phyloP scores from a whole-genome alignment of 2,888 invertebrate genomes.

The Drosophila meridiana region DNA sequence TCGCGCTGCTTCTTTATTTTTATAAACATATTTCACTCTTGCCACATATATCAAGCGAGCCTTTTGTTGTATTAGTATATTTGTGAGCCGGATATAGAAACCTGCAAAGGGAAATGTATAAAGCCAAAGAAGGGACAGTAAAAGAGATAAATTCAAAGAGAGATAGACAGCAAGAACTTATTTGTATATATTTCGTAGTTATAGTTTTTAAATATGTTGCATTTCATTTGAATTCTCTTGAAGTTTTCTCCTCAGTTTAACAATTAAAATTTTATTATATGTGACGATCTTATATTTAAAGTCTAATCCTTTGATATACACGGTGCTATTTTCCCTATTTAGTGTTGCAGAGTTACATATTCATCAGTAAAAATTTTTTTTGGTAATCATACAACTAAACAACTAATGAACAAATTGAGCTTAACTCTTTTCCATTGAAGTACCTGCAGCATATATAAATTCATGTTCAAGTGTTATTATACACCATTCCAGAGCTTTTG shows the following conservation, averaged over 20 bases:
- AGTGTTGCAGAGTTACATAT: too few relatives aligned
- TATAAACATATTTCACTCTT: conserved; percentile 33
- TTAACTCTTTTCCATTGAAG: background rate
- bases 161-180: background rate
- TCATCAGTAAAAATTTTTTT: background rate
- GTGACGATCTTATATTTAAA: too few relatives aligned
- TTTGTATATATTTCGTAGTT: background rate
- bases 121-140: conserved; percentile 2
- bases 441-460: conserved; percentile 18
- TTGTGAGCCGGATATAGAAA: conserved; percentile 69
- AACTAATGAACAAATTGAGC: conserved; percentile 1
- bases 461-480: conserved; percentile 23
- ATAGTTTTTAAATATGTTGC: background rate
- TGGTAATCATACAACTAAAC: background rate
- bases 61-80: conserved; percentile 39
- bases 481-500: conserved; percentile 3
- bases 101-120: conserved; percentile 63
- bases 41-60: conserved; percentile 30
- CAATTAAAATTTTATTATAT: too few relatives aligned
- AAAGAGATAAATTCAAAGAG: background rate
- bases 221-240: conserved; percentile 26
- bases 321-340: too few relatives aligned
- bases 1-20: conserved; percentile 8
- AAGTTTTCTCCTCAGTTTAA: too few relatives aligned
- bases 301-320: too few relatives aligned